A percentile compares a stretch with the other conserved stretches of the same genome.
These are phyloP conservation scores for Tachuris rubrigastra DNA, from an alignment of 2,113 vertebrate genomes.

Conservation along the genomic window DNA sequence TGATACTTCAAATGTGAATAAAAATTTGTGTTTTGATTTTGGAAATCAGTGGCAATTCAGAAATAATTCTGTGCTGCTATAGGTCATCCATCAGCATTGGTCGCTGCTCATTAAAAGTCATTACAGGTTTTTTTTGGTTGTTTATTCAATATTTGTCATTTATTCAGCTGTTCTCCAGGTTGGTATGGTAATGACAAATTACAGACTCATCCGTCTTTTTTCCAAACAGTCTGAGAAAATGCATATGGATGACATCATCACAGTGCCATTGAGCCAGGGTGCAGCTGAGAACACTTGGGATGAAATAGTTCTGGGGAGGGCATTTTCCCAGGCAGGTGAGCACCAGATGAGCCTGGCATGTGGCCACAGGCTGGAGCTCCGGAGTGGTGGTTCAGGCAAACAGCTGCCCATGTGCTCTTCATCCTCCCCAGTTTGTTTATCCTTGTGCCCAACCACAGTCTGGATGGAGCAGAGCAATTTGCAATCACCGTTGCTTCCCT, in stretches of 20 bases:
- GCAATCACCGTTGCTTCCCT: background rate
- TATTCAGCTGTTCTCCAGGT: background rate
- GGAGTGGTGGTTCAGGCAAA: background rate
- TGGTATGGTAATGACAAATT: background rate
- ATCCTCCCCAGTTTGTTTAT: rapidly evolving
- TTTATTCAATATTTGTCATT: background rate
- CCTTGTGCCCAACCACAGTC: background rate
- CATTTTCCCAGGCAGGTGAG: rapidly evolving
- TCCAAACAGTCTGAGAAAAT: background rate
- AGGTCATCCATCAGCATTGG: background rate
- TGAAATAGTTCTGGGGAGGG: background rate
- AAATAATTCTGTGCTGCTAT: background rate
- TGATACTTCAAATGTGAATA: background rate
- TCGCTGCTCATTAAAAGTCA: background rate
- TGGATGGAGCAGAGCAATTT: background rate
- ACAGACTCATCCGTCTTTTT: background rate
- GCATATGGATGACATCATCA: background rate
- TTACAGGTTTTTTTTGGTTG: background rate
- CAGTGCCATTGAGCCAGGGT: background rate
- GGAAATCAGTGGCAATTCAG: background rate
- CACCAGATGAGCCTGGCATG: background rate
- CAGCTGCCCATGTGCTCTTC: background rate
- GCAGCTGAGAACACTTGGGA: background rate
- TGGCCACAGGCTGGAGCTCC: background rate
- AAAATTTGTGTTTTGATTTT: constrained; percentile 33